Percentiles rank a stretch among this genome's conserved stretches.
Evolutionary conservation across 2,797 vertebrate genomes (phyloP).

Genomic region (Alfaro cultratus): DNA sequence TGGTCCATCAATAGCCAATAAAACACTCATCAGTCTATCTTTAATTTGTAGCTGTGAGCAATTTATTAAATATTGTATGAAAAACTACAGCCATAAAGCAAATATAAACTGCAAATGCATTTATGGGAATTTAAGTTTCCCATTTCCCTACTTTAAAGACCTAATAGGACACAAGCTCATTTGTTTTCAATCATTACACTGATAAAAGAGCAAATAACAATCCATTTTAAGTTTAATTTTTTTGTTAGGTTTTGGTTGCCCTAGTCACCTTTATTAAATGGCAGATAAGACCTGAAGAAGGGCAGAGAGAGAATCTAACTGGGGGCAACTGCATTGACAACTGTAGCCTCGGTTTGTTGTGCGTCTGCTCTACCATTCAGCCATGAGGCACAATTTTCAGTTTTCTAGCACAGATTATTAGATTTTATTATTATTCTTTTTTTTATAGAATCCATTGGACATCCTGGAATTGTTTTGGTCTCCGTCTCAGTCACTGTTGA

Average conservation of each 20-base stretch:
- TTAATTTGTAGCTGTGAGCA: background rate
- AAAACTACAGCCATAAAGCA: background rate
- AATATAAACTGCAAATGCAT: background rate
- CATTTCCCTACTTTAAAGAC: background rate
- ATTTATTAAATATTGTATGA: background rate
- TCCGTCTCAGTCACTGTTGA: background rate
- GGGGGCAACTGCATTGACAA: too few species aligned
- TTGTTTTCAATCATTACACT: background rate
- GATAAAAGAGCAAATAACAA: background rate
- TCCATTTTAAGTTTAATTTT: background rate
- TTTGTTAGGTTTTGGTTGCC: background rate
- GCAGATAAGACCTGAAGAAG: too few species aligned
- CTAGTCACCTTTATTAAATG: too few species aligned
- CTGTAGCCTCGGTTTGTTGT: too few species aligned
- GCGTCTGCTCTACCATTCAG: too few species aligned
- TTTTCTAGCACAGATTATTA: background rate
- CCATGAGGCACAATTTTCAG: background rate
- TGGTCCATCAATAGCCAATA: background rate
- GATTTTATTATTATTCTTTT: background rate
- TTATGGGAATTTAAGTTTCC: background rate
- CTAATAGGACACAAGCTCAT: background rate
- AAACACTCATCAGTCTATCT: background rate
- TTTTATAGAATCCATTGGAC: background rate
- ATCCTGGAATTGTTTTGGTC: background rate
- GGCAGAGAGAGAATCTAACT: too few species aligned